A percentile compares a stretch with the other conserved stretches of the same genome.
Conservation (phyloP, 2,888 invertebrate species). For the Netelia virgata region DNA sequence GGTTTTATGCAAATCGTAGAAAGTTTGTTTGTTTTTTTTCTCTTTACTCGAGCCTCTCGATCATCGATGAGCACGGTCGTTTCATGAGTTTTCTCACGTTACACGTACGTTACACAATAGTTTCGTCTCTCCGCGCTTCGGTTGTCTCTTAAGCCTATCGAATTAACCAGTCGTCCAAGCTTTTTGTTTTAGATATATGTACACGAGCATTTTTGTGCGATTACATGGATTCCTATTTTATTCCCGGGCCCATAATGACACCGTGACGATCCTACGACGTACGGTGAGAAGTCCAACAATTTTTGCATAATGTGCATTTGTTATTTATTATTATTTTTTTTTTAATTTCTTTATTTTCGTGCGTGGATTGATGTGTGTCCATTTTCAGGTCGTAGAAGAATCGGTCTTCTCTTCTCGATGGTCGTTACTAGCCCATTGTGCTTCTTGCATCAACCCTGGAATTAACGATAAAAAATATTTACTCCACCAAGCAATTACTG, state of each 20-base stretch:
- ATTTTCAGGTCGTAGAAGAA: conserved; percentile 33
- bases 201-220: not conserved
- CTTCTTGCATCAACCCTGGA: conserved; percentile 54
- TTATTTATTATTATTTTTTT: conserved; percentile 16
- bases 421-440: conserved; percentile 15
- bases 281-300: conserved; percentile 24
- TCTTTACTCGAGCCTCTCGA: conserved; percentile 59
- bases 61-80: conserved; percentile 60
- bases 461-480: conserved; percentile 20
- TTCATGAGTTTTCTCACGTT: conserved; percentile 65
- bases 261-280: conserved; percentile 16
- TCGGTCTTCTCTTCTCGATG: conserved; percentile 18
- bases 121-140: conserved; percentile 30
- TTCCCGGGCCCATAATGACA: conserved; percentile 10
- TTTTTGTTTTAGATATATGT: conserved; percentile 25
- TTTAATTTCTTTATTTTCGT: not conserved
- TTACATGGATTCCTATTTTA: conserved; percentile 3
- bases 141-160: conserved; percentile 8
- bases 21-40: conserved; percentile 56
- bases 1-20: conserved; percentile 70
- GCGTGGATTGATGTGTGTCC: not conserved
- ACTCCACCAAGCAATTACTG: not conserved
- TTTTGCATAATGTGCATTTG: not conserved
- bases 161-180: conserved; percentile 18
- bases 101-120: conserved; percentile 60